Conservation (phyloP, 2,113 vertebrate species). For the Progne subis region DNA sequence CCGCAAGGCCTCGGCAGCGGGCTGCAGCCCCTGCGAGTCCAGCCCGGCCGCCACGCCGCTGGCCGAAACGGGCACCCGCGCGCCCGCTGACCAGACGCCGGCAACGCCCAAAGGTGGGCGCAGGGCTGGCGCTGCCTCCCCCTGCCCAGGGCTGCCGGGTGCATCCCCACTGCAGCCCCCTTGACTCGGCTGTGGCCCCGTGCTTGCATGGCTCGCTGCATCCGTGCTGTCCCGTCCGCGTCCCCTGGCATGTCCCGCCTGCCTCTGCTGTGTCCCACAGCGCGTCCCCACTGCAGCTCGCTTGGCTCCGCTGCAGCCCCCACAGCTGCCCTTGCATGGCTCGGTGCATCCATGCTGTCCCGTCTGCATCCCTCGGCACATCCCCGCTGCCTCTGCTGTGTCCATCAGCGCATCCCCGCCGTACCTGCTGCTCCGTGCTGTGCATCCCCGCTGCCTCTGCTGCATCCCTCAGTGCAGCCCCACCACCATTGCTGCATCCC, state of each 20-base stretch:
- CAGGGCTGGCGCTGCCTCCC: not conserved
- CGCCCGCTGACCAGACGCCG: slow-evolving; percentile 59
- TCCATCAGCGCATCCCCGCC: not conserved
- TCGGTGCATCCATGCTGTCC: not conserved
- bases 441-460: not conserved
- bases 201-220: not conserved
- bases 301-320: not conserved
- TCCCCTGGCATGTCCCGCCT: no score
- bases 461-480: not conserved
- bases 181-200: not conserved
- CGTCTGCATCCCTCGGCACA: fast-evolving
- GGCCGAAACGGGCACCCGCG: slow-evolving; percentile 55
- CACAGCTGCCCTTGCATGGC: not conserved
- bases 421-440: not conserved
- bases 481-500: not conserved
- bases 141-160: not conserved
- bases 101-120: slow-evolving; percentile 65
- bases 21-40: slow-evolving; percentile 76
- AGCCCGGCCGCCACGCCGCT: slow-evolving; percentile 71
- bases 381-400: fast-evolving
- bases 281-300: fast-evolving
- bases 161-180: not conserved
- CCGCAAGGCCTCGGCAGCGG: slow-evolving; percentile 73
- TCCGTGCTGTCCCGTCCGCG: not conserved
- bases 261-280: not conserved